Evolutionary conservation across 2,888 invertebrate species (phyloP), one percentile per base, ranked within the genome.

Genomic region (Petrolisthes manimaculis): DNA sequence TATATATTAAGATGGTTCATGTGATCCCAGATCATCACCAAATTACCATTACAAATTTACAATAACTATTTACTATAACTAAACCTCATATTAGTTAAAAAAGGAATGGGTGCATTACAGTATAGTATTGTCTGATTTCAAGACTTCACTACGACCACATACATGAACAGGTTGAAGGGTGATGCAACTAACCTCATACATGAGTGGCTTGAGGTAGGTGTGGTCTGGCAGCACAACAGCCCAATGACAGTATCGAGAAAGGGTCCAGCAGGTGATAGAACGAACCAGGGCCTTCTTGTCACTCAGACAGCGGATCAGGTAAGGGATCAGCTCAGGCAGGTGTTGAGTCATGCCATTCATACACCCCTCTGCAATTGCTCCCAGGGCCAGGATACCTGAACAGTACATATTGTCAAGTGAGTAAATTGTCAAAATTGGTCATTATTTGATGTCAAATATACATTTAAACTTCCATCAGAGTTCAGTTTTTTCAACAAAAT

Each of bases 231-330:
- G 98, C 89, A 96, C 95, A 18, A 99, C 99, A 83, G 99, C 98
- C 99, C 99, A 99, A 94, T 99, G 98, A 77, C 99, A 97, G 94
- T 99, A 99, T 86, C 99, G 95, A n/a, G 91, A 91, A 56, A 99
- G 94, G 0, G 99, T 99, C 99, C 99, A 99, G 94, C 99, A 99
- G 0, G 99, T 99, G 93, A 99, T 99, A 91, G 99, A 98, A 90
- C 99, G 95, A 84, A 99, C 98, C 69, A 99, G 94, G 0, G 99
- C 98, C 94, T 99, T 98, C 93, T 97, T 97, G 93, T 99, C 99
- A 74, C 96, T 95, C 92, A 99, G 94, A 93, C 98, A 98, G 92
- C 95, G 95, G 92, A 99, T 97, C 91, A 99, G 95, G 94, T 97
- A 99, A 0, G 99, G 99, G 92, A 99, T 97, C 89, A 99, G 94